phyloP scores from a whole-genome alignment of 2,797 vertebrate species.

The Myripristis murdjan region DNA sequence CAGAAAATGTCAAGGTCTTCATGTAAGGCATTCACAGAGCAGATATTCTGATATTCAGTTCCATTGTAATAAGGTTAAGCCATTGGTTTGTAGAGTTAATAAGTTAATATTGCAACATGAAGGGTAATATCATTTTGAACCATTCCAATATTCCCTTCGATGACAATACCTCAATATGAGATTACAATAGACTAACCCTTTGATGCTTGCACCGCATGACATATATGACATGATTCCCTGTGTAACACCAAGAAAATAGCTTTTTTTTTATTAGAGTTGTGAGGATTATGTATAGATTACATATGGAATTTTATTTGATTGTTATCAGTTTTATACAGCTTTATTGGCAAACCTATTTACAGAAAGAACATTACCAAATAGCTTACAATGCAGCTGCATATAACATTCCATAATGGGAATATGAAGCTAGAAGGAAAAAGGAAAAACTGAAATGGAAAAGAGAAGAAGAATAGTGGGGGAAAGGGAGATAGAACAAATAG shows the following conservation, averaged over 20 bases:
- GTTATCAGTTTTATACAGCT: slow-evolving; percentile 16
- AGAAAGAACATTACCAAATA: slow-evolving; percentile 7
- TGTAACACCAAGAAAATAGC: background rate
- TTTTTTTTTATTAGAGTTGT: slow-evolving; percentile 1
- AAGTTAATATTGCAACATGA: background rate
- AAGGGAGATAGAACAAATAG: slow-evolving; percentile 17
- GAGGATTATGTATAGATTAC: slow-evolving; percentile 30
- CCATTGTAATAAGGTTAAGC: slow-evolving; percentile 4
- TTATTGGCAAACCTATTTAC: slow-evolving; percentile 29
- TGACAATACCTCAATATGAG: slow-evolving; percentile 18
- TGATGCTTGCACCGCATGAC: background rate
- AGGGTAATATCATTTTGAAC: slow-evolving; percentile 1
- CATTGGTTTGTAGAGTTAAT: background rate
- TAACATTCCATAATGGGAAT: slow-evolving; percentile 7
- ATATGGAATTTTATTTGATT: slow-evolving; percentile 9
- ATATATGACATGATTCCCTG: background rate
- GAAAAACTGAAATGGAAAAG: background rate
- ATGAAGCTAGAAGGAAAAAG: slow-evolving; percentile 14
- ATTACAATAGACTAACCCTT: slow-evolving; percentile 1
- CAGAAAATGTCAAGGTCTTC: slow-evolving; percentile 2
- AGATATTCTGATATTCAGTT: background rate
- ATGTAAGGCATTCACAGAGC: background rate
- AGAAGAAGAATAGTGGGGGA: slow-evolving; percentile 1
- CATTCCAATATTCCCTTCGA: slow-evolving; percentile 7
- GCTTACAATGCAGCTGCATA: background rate